Conservation (phyloP, 2,797 vertebrate genomes). For the Labeo calbasu region DNA sequence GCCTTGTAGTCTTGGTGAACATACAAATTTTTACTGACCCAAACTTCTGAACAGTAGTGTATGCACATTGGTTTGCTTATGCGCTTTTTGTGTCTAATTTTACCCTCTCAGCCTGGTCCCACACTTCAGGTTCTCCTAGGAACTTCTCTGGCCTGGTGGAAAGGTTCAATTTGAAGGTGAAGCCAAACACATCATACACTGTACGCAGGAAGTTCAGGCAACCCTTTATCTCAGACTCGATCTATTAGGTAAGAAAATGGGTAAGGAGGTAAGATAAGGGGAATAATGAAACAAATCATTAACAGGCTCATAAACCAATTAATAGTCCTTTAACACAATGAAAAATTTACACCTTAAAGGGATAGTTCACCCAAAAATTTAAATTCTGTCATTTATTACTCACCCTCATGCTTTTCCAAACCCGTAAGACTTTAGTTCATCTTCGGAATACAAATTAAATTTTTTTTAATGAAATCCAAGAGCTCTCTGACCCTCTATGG, state of each 20-base stretch:
- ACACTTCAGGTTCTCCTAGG: slow-evolving; percentile 89
- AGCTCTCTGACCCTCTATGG: too few species aligned
- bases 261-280: background rate
- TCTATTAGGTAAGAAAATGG: slow-evolving; percentile 73
- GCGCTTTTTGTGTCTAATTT: background rate
- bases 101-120: slow-evolving; percentile 97
- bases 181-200: slow-evolving; percentile 92
- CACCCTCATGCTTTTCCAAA: too few species aligned
- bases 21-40: background rate
- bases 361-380: too few species aligned
- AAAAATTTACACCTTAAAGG: background rate
- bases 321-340: background rate
- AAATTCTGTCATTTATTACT: too few species aligned
- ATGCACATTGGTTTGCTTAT: background rate
- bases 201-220: slow-evolving; percentile 92
- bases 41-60: background rate
- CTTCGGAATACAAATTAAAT: too few species aligned
- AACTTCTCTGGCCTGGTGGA: slow-evolving; percentile 97
- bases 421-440: too few species aligned
- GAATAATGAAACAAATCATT: background rate
- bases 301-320: background rate
- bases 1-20: background rate
- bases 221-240: slow-evolving; percentile 92
- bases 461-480: too few species aligned
- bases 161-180: slow-evolving; percentile 96